Base-by-base conservation (phyloP, 1,140 invertebrate genomes). In the Drosophila melanica region DNA sequence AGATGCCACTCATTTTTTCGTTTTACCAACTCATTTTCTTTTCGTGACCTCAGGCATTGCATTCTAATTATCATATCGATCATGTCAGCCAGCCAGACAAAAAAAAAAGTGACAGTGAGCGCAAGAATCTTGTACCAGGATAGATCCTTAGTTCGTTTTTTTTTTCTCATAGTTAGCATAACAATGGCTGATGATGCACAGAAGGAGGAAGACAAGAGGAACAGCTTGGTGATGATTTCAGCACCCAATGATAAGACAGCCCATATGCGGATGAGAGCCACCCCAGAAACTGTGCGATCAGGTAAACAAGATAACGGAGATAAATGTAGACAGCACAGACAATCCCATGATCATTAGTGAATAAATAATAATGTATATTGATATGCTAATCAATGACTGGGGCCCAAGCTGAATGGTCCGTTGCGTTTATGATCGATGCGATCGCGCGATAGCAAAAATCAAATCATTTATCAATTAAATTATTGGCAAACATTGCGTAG, bases 391-490 rank as follows among this genome's bases (percentile, higher is more conserved):
- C 82, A 77, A 77, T 77, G 51, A 57, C 62, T 77, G 27, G 20
- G 33, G 41, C 54, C 47, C 30, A 51, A 55, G 57, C 27, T 51
- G 37, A 39, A 48, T 65, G 66, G 39, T n/a, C 45, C 53, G 60
- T 47, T 82, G 71, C 58, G 12, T 44, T 69, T 69, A 79, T 86
- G 82, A 89, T 87, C 72, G 82, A 87, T 87, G 81, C 60, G 77
- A 81, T 72, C 54, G 41, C 62, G 33, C 41, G 59, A 16, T 78
- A 35, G 50, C 66, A 75, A 68, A 89, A 81, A 89, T 90, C 78
- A 90, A 90, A 90, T 90, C 89, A 90, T 90, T 90, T 90, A 90
- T 90, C 89, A 90, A 90, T 90, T 90, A 90, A 81, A 90, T 85
- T 91, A 90, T 90, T 90, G 89, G 89, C 89, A 90, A 90, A 90